Evolutionary conservation across 2,888 invertebrate genomes (phyloP), one percentile per base, ranked within the genome.

Genomic region (Abscondita cerata): DNA sequence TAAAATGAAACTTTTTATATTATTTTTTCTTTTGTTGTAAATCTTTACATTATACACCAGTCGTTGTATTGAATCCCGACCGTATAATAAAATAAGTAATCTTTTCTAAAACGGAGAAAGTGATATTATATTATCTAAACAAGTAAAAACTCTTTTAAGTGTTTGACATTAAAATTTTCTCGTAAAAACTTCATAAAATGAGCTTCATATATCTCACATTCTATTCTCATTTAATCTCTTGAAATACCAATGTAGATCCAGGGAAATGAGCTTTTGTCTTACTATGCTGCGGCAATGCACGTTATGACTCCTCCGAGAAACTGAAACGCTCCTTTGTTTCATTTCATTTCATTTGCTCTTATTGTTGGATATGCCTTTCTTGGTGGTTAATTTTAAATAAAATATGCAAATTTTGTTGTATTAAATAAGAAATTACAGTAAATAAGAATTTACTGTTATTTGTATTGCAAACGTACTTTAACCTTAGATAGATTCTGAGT

Each of bases 191-290:
- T 61, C 41, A 33, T 36, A 38, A 44, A 60, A 51, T 36, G 56
- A 56, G 61, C 55, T 51, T 52, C 48, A 60, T 56, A 40, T 61
- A 61, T 61, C 56, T 61, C 52, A 55, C 34, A 60, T 56, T 61
- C 55, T 36, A 50, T 57, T 62, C 57, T 53, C 48, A 53, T 41
- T 57, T 57, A 57, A 62, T 62, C 57, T 56, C 56, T 57, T 41
- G 52, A 57, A 57, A 57, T 48, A 52, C 52, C 41, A 53, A 47
- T 41, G 53, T 38, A 62, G 52, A 62, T 57, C 60, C 52, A 19
- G 18, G 54, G 44, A 50, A 48, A 54, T 33, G 19, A 53, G 56
- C 52, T 56, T 61, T 57, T 62, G 52, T 48, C 46, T 57, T 50
- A 46, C 46, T 56, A 46, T 46, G 54, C 51, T 40, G 46, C 33